Conservation (phyloP, 92 coral and sea anemone genomes). For the Zoanthus sociatus region DNA sequence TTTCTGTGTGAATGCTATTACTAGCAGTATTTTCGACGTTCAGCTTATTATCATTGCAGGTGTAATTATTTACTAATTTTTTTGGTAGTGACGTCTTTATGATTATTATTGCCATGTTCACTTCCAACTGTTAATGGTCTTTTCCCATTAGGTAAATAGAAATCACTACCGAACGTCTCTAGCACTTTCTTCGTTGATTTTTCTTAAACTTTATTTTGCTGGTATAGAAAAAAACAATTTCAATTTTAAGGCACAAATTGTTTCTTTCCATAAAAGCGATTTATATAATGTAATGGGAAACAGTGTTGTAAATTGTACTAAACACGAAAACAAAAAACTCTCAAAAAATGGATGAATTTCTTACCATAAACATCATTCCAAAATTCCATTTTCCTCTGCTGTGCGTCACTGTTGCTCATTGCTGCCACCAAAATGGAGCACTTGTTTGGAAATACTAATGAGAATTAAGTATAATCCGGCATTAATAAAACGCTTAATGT, state of each 20-base stretch:
- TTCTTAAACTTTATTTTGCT: too few species aligned
- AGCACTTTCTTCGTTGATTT: too few species aligned
- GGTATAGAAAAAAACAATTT: too few species aligned
- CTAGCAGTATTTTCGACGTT: too few species aligned
- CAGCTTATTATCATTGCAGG: too few species aligned
- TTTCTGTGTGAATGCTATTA: too few species aligned
- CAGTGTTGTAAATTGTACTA: neutral
- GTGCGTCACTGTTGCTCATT: constrained; percentile 67
- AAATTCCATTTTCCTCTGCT: constrained; percentile 69
- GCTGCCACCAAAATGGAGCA: constrained; percentile 90
- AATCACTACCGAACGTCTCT: too few species aligned
- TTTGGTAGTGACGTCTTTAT: too few species aligned
- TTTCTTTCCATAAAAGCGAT: neutral
- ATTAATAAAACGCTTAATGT: neutral
- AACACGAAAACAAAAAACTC: neutral
- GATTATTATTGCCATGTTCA: too few species aligned
- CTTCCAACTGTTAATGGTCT: too few species aligned
- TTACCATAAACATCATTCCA: constrained; percentile 68
- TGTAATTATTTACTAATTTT: too few species aligned
- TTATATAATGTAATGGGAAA: neutral
- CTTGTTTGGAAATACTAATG: constrained; percentile 86
- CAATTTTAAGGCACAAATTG: neutral
- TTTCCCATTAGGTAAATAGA: too few species aligned
- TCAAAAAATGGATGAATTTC: neutral
- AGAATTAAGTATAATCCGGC: neutral